Evolutionary conservation across 2,797 vertebrate genomes (phyloP), one percentile per base, ranked within the genome.

Genomic region (Schizopygopsis pylzovi): DNA sequence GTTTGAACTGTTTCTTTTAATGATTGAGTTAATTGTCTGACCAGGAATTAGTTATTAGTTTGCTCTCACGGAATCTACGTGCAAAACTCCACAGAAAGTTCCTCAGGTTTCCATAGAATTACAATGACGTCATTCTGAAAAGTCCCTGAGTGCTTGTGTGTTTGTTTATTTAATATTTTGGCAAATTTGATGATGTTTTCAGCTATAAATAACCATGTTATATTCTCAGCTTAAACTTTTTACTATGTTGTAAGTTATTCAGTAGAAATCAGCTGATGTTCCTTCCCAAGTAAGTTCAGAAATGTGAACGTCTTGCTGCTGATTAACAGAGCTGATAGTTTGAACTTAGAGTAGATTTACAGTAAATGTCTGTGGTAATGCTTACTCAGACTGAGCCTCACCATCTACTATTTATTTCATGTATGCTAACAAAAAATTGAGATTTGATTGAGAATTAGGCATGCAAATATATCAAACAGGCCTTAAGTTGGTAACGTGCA

Each of bases 11-110:
- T 68, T 79, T 89, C 4, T 39, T 39, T 52, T 79, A 78, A 71
- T 84, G 81, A 85, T 71, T 85, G 73, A 91, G 75, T 91, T 91
- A 90, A 91, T 92, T 91, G 92, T 89, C 89, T 87, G 71, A 84
- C 79, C 82, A 76, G 78, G 54, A 70, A 73, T 93, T 90, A 90
- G 79, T 89, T 89, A 85, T 90, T 87, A 84, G 88, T 89, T 81
- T 13, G 79, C 83, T 89, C 84, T 87, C 45, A 54, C 4, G 8
- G 65, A 39, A 68, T 68, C 65, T 68, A 4, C 13, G 4, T 16
- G 9, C 4, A 59, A 22, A 61, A 59, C 13, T 61, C 22, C 37
- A 59, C 22, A 59, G 22, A 78, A n/a, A 59, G 20, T 9, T 59
- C 20, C 33, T 56, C 22, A 9, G 12, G 52, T 39, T 68, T 68